phyloP scores from a whole-genome alignment of 92 coral and sea anemone genomes.

The Micromussa lordhowensis region DNA sequence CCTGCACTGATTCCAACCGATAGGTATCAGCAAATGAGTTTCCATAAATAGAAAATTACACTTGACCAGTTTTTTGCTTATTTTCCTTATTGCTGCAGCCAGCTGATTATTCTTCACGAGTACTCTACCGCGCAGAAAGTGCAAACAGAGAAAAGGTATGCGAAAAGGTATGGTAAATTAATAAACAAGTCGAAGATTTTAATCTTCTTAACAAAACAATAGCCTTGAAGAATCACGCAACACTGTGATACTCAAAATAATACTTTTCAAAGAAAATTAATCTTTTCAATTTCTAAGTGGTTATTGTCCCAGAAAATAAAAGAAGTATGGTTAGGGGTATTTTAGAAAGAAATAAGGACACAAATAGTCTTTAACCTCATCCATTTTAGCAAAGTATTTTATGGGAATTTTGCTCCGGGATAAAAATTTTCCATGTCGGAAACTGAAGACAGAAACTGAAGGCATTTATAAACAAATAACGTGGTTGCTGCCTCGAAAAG shows the following conservation, averaged over 20 bases:
- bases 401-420: no score
- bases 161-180: background rate
- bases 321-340: background rate
- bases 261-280: background rate
- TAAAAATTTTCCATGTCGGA: no score
- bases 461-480: no score
- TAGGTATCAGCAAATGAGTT: background rate
- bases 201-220: background rate
- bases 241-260: background rate
- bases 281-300: background rate
- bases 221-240: background rate
- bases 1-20: no score
- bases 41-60: background rate
- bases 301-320: background rate
- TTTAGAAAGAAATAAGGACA: no score
- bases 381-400: no score
- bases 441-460: no score
- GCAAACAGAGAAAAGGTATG: background rate
- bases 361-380: no score
- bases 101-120: background rate
- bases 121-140: background rate
- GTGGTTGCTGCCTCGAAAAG: no score
- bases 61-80: background rate
- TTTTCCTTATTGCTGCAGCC: slow-evolving; percentile 1
- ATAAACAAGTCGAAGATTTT: background rate